A percentile compares a stretch with the other conserved stretches of the same genome.
phyloP scores from a whole-genome alignment of 2,113 vertebrate genomes.

The Eulemur macaco region DNA sequence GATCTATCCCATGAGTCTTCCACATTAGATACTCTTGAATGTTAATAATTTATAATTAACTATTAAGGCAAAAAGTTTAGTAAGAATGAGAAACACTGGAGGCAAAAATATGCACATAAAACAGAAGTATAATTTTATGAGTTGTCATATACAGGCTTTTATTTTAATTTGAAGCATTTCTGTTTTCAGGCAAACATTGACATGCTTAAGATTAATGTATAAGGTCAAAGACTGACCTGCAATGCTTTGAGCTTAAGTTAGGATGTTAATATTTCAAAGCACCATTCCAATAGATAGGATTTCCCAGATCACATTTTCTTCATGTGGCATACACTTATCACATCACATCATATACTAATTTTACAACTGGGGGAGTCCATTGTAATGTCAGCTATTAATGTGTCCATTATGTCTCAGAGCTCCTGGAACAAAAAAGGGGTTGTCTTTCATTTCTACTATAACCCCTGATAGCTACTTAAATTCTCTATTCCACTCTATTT shows the following conservation, averaged over 20 bases:
- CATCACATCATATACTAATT: neutral
- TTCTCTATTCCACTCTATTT: neutral
- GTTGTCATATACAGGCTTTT: neutral
- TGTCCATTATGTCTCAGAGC: neutral
- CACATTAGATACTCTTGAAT: neutral
- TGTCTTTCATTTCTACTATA: neutral
- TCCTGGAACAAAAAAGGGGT: neutral
- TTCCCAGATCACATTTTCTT: neutral
- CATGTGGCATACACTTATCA: neutral
- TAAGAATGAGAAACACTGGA: neutral
- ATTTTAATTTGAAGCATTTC: constrained; percentile 12
- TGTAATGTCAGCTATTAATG: neutral
- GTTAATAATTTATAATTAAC: constrained; percentile 35
- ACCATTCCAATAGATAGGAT: neutral
- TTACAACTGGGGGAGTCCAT: neutral
- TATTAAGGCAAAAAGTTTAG: neutral
- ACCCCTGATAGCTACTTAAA: neutral
- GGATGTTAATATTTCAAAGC: neutral
- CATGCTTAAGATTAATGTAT: neutral
- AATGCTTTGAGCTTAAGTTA: neutral
- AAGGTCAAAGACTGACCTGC: neutral
- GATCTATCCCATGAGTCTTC: neutral
- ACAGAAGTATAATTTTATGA: neutral
- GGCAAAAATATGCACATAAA: neutral
- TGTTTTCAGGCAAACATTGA: neutral